phyloP scores from a whole-genome alignment of 2,797 vertebrate genomes.

The Poecilia velifera region DNA sequence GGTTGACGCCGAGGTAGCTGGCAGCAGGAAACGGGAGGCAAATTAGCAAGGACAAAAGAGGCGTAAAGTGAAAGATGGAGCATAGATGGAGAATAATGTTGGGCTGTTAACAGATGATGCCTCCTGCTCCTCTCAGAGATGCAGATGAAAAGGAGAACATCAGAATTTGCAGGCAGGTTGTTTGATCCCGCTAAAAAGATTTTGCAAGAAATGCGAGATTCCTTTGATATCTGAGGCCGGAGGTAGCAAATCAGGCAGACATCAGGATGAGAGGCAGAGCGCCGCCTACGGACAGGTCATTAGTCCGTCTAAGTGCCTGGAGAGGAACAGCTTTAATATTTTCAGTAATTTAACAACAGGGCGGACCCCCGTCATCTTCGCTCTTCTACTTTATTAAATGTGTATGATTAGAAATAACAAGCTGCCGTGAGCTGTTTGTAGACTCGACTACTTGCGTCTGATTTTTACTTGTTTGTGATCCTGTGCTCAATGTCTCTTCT shows the following conservation, averaged over 20 bases:
- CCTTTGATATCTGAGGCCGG: background rate
- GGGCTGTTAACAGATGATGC: background rate
- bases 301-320: background rate
- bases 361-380: background rate
- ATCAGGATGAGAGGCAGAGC: background rate
- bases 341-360: background rate
- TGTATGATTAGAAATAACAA: slow-evolving; percentile 6
- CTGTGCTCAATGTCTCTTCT: background rate
- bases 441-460: background rate
- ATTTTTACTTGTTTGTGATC: slow-evolving; percentile 5
- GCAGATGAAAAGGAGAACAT: background rate
- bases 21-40: background rate
- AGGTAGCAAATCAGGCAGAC: background rate
- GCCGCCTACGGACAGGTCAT: background rate
- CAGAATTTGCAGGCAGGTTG: background rate
- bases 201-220: too few relatives aligned
- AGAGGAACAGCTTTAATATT: background rate
- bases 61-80: background rate
- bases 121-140: slow-evolving; percentile 9
- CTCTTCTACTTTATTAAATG: background rate
- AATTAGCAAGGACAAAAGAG: slow-evolving; percentile 7
- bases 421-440: background rate
- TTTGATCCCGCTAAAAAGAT: background rate
- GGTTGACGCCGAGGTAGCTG: slow-evolving; percentile 14
- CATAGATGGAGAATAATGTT: slow-evolving; percentile 11